phyloP scores from a whole-genome alignment of 2,113 vertebrate species.

The Thinocorus orbignyianus region DNA sequence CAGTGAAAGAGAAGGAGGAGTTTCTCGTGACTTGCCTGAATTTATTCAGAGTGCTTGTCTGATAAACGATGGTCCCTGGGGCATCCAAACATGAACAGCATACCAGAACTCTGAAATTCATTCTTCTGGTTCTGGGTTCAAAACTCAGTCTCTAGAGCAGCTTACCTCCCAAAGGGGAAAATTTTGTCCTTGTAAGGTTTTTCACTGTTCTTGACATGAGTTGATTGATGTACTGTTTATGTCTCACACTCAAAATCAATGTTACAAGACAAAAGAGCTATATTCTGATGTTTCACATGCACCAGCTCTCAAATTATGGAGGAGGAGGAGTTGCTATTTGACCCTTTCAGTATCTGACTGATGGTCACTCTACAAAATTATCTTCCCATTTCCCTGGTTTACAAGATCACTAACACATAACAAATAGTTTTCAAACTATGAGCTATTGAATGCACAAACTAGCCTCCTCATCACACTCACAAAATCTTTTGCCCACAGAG shows the following conservation, averaged over 20 bases:
- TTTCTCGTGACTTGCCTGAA: not conserved
- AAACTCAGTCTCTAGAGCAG: not conserved
- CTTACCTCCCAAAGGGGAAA: not conserved
- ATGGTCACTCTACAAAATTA: constrained; percentile 4
- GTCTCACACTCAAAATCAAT: constrained; percentile 11
- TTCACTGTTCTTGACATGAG: not conserved
- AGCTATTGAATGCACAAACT: constrained; percentile 29
- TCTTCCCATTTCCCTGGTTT: constrained; percentile 50
- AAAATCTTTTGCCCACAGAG: not conserved
- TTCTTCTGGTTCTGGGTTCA: not conserved
- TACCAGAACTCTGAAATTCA: not conserved
- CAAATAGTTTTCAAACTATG: constrained; percentile 53
- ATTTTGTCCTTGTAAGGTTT: constrained; percentile 8
- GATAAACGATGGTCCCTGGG: not conserved
- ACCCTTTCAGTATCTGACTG: constrained; percentile 65
- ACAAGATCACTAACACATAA: constrained; percentile 53
- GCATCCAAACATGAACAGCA: not conserved
- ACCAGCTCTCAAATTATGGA: not conserved
- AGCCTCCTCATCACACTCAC: constrained; percentile 31
- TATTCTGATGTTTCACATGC: not conserved
- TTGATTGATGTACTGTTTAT: constrained; percentile 23
- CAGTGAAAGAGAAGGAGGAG: not conserved
- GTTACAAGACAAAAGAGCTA: not conserved
- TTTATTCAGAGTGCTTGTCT: not conserved
- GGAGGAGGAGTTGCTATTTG: constrained; percentile 23